Conservation (phyloP, 2,113 vertebrate species). For the Grammomys dolichurus region DNA sequence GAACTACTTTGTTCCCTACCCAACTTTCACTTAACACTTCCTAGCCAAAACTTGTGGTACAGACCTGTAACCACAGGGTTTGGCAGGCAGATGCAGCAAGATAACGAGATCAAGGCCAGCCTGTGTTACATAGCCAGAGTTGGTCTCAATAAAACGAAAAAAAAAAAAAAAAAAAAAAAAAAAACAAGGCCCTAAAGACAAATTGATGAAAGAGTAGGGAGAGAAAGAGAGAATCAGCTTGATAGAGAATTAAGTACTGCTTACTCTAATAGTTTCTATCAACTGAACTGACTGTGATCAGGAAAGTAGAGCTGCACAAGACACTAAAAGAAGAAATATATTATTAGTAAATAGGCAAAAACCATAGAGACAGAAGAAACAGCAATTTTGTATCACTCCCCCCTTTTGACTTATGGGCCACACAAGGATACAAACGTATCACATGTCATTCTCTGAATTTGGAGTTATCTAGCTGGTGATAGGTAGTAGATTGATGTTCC, state of each 20-base stretch:
- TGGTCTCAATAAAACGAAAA: background rate
- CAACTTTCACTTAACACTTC: background rate
- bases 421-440: background rate
- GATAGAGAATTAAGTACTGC: background rate
- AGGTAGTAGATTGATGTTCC: background rate
- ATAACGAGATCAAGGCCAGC: background rate
- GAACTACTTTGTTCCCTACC: background rate
- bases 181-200: background rate
- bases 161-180: background rate
- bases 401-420: background rate
- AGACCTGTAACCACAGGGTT: background rate
- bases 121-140: background rate
- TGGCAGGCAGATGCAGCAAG: background rate
- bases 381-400: background rate
- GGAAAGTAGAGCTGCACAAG: background rate
- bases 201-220: background rate
- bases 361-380: background rate
- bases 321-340: background rate
- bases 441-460: constrained; percentile 21
- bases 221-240: background rate
- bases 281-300: background rate
- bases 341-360: background rate
- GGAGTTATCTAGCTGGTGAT: constrained; percentile 12
- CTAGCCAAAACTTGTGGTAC: background rate
- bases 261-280: background rate